phyloP scores from a whole-genome alignment of 2,113 vertebrate species.

The Psittacula cyanocephala region DNA sequence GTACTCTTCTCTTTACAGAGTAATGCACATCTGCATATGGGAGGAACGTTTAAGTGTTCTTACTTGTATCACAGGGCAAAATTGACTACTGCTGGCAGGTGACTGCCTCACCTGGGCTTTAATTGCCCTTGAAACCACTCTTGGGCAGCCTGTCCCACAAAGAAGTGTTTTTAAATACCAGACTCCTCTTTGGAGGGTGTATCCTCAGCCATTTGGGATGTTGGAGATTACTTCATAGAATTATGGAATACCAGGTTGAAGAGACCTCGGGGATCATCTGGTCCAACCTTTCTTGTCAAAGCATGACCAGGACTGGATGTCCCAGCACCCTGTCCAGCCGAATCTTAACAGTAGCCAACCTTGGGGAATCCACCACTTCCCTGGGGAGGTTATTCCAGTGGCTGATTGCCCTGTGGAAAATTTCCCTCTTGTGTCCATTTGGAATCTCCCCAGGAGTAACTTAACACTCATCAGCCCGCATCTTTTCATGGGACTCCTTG shows the following conservation, averaged over 20 bases:
- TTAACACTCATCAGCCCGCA: background rate
- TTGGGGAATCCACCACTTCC: background rate
- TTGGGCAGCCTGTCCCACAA: rapidly evolving
- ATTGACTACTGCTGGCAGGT: rapidly evolving
- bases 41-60: background rate
- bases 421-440: background rate
- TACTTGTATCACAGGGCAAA: background rate
- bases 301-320: background rate
- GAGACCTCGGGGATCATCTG: background rate
- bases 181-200: rapidly evolving
- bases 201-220: rapidly evolving
- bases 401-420: background rate
- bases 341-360: background rate
- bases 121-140: rapidly evolving
- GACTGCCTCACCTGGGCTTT: too few relatives aligned
- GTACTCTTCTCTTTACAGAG: rapidly evolving
- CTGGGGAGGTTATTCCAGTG: background rate
- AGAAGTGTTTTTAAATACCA: background rate
- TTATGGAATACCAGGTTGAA: background rate
- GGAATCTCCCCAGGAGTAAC: background rate
- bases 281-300: background rate
- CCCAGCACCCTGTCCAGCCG: background rate
- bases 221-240: background rate
- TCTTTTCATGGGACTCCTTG: background rate
- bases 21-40: background rate